Conservation (phyloP, 1,140 invertebrate species). For the Listronotus oregonensis region DNA sequence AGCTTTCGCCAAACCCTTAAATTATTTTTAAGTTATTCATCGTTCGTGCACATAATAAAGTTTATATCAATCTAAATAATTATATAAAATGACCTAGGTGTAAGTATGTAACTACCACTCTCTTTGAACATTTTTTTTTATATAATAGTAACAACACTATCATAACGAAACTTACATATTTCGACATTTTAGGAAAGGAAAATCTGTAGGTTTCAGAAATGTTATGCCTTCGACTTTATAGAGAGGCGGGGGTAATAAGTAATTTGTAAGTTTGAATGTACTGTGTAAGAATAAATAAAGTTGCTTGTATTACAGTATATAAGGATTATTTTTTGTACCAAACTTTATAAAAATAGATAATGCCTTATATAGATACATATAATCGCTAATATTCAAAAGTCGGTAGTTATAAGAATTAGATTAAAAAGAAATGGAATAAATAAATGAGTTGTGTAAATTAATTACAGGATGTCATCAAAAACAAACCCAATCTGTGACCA, state of each 20-base stretch:
- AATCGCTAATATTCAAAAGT: too few relatives aligned
- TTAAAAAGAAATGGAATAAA: too few relatives aligned
- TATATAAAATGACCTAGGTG: slow-evolving; percentile 30
- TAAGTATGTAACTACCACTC: slow-evolving; percentile 36
- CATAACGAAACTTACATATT: slow-evolving; percentile 31
- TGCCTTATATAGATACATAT: too few relatives aligned
- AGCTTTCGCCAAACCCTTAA: slow-evolving; percentile 27
- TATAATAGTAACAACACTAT: slow-evolving; percentile 22
- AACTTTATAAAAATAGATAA: too few relatives aligned
- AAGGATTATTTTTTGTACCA: too few relatives aligned
- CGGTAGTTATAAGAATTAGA: too few relatives aligned
- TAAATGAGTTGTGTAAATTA: too few relatives aligned
- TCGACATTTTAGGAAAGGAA: slow-evolving; percentile 15
- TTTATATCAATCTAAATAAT: slow-evolving; percentile 34
- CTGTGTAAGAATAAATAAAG: slow-evolving; percentile 39
- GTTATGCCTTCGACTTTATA: slow-evolving; percentile 16
- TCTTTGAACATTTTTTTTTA: slow-evolving; percentile 33
- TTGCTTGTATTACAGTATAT: slow-evolving; percentile 33
- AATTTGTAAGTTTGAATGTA: slow-evolving; percentile 38
- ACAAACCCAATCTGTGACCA: too few relatives aligned
- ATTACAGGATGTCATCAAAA: too few relatives aligned
- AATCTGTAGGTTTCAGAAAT: slow-evolving; percentile 33
- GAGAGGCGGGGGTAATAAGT: slow-evolving; percentile 20
- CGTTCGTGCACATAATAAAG: slow-evolving; percentile 40
- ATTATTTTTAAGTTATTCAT: slow-evolving; percentile 31